Evolutionary conservation across 2,888 invertebrate genomes (phyloP).

Genomic region (Selenia dentaria): DNA sequence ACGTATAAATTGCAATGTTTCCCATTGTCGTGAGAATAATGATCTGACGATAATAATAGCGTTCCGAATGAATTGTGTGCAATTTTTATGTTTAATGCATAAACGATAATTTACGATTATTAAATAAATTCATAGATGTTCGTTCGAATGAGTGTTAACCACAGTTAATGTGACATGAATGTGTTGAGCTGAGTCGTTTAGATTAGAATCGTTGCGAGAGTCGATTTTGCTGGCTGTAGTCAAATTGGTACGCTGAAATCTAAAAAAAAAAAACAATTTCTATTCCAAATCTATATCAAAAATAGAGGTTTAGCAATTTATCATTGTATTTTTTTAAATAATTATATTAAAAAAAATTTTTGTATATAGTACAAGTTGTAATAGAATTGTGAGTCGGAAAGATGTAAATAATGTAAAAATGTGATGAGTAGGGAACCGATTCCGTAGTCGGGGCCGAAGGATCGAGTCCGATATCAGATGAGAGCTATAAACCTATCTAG

Average conservation of each 20-base stretch:
- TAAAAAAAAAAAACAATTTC: constrained; percentile 62
- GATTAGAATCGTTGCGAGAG: constrained; percentile 66
- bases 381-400: constrained; percentile 69
- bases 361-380: constrained; percentile 84
- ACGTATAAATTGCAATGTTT: constrained; percentile 55
- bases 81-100: constrained; percentile 59
- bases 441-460: constrained; percentile 50
- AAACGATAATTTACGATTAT: constrained; percentile 47
- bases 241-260: not conserved
- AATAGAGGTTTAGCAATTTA: constrained; percentile 78
- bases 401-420: constrained; percentile 75
- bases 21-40: constrained; percentile 58
- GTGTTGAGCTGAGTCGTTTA: constrained; percentile 45
- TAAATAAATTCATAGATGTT: constrained; percentile 44
- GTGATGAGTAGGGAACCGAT: constrained; percentile 56
- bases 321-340: constrained; percentile 78
- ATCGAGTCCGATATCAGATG: constrained; percentile 43
- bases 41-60: constrained; percentile 65
- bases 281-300: constrained; percentile 79
- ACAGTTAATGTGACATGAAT: constrained; percentile 53
- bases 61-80: constrained; percentile 59
- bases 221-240: constrained; percentile 75
- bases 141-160: constrained; percentile 54
- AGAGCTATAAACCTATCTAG: constrained; percentile 45
- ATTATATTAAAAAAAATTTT: constrained; percentile 62